phyloP scores from a whole-genome alignment of 2,113 vertebrate species.

The Mesembrinibis cayennensis region DNA sequence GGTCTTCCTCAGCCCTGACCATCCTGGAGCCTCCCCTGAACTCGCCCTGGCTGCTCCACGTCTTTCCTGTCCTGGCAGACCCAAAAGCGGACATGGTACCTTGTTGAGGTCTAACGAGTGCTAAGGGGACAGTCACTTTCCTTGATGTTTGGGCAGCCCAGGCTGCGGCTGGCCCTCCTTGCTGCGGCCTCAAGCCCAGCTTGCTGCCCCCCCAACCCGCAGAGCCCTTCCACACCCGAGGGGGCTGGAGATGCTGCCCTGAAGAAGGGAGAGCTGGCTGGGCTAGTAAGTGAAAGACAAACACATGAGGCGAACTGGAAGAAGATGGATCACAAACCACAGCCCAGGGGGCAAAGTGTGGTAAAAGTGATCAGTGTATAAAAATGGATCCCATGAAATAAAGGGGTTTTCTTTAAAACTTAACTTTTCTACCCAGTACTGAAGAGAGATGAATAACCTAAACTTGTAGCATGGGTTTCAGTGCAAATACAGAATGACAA shows the following conservation, averaged over 20 bases:
- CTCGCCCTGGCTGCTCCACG: no score
- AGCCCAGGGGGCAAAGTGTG: neutral
- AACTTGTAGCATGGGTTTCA: neutral
- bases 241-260: neutral
- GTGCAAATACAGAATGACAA: neutral
- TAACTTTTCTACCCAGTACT: neutral
- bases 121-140: neutral
- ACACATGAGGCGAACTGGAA: neutral
- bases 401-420: neutral
- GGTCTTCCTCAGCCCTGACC: neutral
- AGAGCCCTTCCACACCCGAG: neutral
- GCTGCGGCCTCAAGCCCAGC: neutral
- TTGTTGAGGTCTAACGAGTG: rapidly evolving
- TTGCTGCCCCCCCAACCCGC: neutral
- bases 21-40: neutral
- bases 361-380: neutral
- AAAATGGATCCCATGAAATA: neutral
- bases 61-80: neutral
- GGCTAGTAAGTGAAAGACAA: neutral
- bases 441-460: neutral
- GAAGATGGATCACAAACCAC: neutral
- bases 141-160: neutral
- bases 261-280: neutral
- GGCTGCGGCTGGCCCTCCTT: neutral
- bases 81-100: neutral